Percentiles rank a stretch among this genome's conserved stretches.
Evolutionary conservation across 2,113 vertebrate species (phyloP).

Genomic region (Pachycephala philippinensis): DNA sequence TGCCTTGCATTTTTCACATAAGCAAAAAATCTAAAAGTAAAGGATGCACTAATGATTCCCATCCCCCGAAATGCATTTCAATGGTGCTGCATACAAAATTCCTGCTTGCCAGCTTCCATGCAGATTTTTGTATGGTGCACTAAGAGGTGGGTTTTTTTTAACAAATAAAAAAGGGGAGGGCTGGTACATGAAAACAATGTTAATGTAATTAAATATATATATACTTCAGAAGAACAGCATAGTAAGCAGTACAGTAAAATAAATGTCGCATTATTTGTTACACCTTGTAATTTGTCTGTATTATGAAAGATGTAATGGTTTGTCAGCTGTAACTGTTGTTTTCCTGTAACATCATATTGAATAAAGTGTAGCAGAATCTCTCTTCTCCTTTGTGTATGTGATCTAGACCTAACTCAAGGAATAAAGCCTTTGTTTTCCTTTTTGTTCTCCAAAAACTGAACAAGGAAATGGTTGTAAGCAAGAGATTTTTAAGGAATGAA

Average conservation of each 20-base stretch:
- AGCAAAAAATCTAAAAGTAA: conserved; percentile 50
- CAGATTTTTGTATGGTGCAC: conserved; percentile 79
- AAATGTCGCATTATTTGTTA: conserved; percentile 89
- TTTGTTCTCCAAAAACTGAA: background rate
- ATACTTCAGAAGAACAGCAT: conserved; percentile 71
- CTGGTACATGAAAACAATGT: conserved; percentile 74
- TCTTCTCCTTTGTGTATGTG: conserved; percentile 30
- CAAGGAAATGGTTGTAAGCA: background rate
- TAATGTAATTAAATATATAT: conserved; percentile 73
- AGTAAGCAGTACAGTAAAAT: conserved; percentile 82
- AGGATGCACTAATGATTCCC: conserved; percentile 65
- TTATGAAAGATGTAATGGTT: conserved; percentile 92
- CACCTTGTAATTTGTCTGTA: conserved; percentile 90
- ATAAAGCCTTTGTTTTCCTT: background rate
- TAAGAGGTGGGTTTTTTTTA: conserved; percentile 76
- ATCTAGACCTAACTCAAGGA: background rate
- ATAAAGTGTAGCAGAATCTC: conserved; percentile 85
- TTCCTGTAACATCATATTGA: conserved; percentile 89
- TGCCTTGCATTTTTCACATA: conserved; percentile 65
- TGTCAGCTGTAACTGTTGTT: conserved; percentile 93
- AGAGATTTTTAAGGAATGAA: background rate
- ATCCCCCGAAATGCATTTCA: conserved; percentile 59
- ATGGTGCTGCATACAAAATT: conserved; percentile 74
- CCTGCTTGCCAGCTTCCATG: conserved; percentile 71
- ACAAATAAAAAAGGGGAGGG: conserved; percentile 60